Evolutionary conservation across 2,113 vertebrate genomes (phyloP), one percentile per base, ranked within the genome.

Genomic region (Morone chrysops): DNA sequence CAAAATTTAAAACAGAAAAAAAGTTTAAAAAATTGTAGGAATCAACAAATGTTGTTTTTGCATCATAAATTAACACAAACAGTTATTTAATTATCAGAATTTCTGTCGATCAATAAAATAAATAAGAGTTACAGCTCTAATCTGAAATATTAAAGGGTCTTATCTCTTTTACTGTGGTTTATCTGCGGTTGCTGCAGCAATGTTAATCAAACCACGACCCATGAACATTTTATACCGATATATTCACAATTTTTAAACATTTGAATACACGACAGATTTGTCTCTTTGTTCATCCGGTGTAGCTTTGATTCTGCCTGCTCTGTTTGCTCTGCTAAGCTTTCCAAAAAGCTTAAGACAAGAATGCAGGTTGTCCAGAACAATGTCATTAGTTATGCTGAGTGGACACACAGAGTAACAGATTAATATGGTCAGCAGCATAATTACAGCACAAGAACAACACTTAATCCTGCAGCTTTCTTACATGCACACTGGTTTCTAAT

Each of bases 341-440:
- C 54, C 59, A 45, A 65, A 87, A 81, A 70, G 72, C 68, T 85
- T 78, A 78, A 81, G 75, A 86, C 51, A 51, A 75, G 74, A 79
- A 80, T 68, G 75, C 88, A 89, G 81, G 70, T 85, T 89, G 67
- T 86, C 80, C 77, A 72, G 81, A 81, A 83, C 81, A 83, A 79
- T 82, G 78, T 78, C 80, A 87, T 91, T 88, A 91, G 90, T 79
- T 87, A 87, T 89, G 90, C 91, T 91, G 87, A 91, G 78, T 88
- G 88, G 89, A 92, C 68, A 53, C 82, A 84, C 76, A 63, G 20
- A 87, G 73, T 70, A 76, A 85, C 62, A 87, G 65, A 91, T 92
- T 92, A 90, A 91, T 89, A 80, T 85, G 80, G 85, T 83, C 78
- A 87, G 84, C 78, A 81, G 75, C 71, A 81, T 86, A 87, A 92